Evolutionary conservation across 2,888 invertebrate species (phyloP).

Genomic region (Cryptocephalus moraei): DNA sequence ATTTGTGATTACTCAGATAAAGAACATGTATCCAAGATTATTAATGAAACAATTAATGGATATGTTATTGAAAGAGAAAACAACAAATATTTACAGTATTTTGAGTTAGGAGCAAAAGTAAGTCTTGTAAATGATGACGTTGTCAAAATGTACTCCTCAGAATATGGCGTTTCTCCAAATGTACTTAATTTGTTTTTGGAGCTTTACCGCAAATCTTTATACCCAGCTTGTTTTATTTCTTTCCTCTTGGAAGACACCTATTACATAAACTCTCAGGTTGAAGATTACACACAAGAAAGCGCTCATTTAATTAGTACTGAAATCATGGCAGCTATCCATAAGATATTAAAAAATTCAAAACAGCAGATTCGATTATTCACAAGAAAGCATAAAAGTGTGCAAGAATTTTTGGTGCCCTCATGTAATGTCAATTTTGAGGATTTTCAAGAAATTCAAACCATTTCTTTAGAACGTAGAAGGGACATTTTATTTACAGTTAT

Average conservation of each 20-base stretch:
- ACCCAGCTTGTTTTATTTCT: slow-evolving; percentile 60
- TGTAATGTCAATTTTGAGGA: slow-evolving; percentile 25
- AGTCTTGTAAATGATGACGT: neutral
- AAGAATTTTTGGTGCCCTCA: slow-evolving; percentile 12
- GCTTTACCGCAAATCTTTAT: slow-evolving; percentile 47
- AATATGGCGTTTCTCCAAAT: slow-evolving; percentile 37
- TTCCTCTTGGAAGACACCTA: slow-evolving; percentile 52
- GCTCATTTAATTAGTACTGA: slow-evolving; percentile 49
- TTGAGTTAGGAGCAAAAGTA: slow-evolving; percentile 27
- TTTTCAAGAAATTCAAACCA: slow-evolving; percentile 27
- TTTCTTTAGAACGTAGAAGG: slow-evolving; percentile 21
- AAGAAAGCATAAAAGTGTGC: slow-evolving; percentile 22
- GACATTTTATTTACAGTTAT: slow-evolving; percentile 3
- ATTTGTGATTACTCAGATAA: slow-evolving; percentile 48
- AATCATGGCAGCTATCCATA: slow-evolving; percentile 51
- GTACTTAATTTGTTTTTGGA: slow-evolving; percentile 39
- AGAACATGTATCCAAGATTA: slow-evolving; percentile 43
- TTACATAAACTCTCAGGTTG: slow-evolving; percentile 58
- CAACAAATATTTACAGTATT: slow-evolving; percentile 49
- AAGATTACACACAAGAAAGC: slow-evolving; percentile 52
- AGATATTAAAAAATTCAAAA: slow-evolving; percentile 24
- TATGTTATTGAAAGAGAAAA: slow-evolving; percentile 49
- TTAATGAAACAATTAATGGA: slow-evolving; percentile 52
- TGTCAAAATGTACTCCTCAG: no score
- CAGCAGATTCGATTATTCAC: slow-evolving; percentile 26